A percentile compares a stretch with the other conserved stretches of the same genome.
Evolutionary conservation across 2,113 vertebrate species (phyloP).

Genomic region (Scalopus aquaticus): DNA sequence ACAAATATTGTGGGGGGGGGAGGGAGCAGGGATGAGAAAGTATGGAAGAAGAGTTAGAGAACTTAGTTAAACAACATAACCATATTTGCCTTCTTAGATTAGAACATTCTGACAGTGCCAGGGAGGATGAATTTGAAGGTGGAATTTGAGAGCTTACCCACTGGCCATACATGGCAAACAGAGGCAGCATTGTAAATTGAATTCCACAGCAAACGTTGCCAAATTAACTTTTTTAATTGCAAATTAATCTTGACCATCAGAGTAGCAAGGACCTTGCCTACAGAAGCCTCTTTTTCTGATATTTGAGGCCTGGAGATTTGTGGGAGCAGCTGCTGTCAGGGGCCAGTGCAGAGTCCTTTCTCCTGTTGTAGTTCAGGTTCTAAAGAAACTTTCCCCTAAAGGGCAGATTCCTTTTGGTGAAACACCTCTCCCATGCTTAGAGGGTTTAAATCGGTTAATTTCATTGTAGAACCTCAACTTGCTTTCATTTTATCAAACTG

Average conservation of each 20-base stretch:
- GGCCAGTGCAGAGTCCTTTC: not conserved
- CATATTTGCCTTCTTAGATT: not conserved
- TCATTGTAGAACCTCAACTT: not conserved
- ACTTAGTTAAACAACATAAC: not conserved
- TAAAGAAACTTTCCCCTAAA: not conserved
- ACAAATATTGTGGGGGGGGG: not conserved
- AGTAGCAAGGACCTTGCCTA: not conserved
- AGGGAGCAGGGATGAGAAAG: not conserved
- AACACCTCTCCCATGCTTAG: not conserved
- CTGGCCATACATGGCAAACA: not conserved
- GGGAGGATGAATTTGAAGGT: not conserved
- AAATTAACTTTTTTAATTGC: constrained; percentile 16
- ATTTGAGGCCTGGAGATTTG: not conserved
- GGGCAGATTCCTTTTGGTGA: not conserved
- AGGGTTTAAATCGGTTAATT: constrained; percentile 14
- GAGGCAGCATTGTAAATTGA: not conserved
- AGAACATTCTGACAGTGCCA: not conserved
- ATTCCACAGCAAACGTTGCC: not conserved
- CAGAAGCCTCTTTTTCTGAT: not conserved
- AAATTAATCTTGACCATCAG: not conserved
- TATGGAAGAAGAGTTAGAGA: not conserved
- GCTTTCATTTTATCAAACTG: constrained; percentile 43
- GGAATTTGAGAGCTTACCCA: not conserved
- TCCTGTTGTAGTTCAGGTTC: too few relatives aligned
- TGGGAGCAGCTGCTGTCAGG: too few relatives aligned